Conservation (phyloP, 2,113 vertebrate genomes). For the Lepidothrix coronata region DNA sequence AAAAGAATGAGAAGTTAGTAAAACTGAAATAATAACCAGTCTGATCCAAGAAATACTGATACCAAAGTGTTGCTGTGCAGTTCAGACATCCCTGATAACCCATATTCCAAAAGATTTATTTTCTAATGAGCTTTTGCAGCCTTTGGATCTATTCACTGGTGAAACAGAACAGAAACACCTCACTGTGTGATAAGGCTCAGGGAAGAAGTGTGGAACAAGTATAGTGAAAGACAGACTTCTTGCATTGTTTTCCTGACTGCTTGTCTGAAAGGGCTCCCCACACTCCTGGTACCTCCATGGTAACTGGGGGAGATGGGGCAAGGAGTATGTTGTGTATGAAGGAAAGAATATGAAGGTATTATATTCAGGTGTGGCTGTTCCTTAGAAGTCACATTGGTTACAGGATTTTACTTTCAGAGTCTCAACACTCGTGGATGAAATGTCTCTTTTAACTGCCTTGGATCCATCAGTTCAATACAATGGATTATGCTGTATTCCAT, state of each 20-base stretch:
- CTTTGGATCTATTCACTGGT: background rate
- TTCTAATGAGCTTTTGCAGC: background rate
- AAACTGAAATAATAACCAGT: background rate
- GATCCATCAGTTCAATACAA: background rate
- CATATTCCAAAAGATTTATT: background rate
- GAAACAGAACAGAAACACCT: background rate
- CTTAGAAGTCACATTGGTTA: background rate
- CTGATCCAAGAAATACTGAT: background rate
- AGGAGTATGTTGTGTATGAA: background rate
- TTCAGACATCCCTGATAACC: background rate
- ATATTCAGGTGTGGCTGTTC: background rate
- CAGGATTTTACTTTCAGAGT: background rate
- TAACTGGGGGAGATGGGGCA: background rate
- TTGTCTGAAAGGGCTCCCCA: background rate
- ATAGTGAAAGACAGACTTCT: background rate
- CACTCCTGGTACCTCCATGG: background rate
- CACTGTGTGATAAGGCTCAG: background rate
- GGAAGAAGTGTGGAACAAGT: background rate
- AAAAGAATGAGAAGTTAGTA: background rate
- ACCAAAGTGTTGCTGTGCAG: background rate
- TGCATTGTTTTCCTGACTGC: background rate
- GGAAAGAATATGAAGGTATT: background rate
- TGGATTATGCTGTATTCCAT: background rate
- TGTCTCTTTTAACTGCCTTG: background rate
- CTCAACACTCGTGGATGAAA: background rate